These are phyloP conservation scores for Parazoanthus atlanticus DNA, from an alignment of 92 coral and sea anemone genomes.

Conservation along the genomic window DNA sequence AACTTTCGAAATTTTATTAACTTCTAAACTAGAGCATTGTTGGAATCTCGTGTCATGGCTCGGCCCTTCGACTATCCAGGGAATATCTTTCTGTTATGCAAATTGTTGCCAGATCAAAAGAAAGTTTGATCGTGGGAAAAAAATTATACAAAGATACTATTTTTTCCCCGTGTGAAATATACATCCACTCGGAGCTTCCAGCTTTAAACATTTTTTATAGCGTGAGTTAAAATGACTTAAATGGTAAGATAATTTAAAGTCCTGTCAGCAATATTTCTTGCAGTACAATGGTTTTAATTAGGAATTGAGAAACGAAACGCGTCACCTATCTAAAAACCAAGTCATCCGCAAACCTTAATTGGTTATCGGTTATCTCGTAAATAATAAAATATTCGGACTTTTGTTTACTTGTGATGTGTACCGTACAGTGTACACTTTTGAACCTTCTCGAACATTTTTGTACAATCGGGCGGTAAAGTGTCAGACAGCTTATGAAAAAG, in stretches of 20 bases:
- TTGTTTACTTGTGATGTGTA: not conserved
- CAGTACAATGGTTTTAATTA: not conserved
- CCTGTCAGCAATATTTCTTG: not conserved
- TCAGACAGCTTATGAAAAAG: too few relatives aligned
- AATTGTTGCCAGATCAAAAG: not conserved
- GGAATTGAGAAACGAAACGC: not conserved
- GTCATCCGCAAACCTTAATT: not conserved
- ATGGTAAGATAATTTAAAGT: not conserved
- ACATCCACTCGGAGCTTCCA: not conserved
- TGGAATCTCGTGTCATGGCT: not conserved
- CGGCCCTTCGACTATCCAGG: not conserved
- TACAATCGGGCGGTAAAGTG: too few relatives aligned
- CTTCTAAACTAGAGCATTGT: not conserved
- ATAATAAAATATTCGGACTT: not conserved
- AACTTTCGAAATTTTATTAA: not conserved
- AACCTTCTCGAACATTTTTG: not conserved
- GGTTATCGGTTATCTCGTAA: not conserved
- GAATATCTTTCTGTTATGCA: constrained; percentile 12
- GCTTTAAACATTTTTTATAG: not conserved
- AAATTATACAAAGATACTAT: not conserved
- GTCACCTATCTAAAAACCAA: not conserved
- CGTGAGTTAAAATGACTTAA: not conserved
- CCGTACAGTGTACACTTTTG: not conserved
- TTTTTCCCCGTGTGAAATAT: not conserved
- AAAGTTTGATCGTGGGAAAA: constrained; percentile 17